Base-by-base conservation (phyloP, 1,140 invertebrate species). In the Ostrea edulis region DNA sequence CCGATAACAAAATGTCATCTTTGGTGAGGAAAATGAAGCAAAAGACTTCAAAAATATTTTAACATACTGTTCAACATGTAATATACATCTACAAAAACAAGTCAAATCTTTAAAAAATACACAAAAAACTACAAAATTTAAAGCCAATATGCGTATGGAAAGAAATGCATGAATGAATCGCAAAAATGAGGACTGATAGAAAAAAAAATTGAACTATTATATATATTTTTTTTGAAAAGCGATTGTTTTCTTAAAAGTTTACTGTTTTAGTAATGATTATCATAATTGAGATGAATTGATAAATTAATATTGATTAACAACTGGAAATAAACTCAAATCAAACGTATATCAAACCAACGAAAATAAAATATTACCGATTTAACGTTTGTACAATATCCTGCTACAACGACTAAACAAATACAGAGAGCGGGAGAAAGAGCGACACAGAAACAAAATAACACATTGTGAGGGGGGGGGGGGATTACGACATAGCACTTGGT, bases 21-120 rank as follows among this genome's bases (percentile, higher is more conserved):
- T 77, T 77, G 68, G 68, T 77, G 68, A 77, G 29, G 20, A 11
- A 22, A 83, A 20, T 17, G 44, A 83, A 83, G 53, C 82, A 83
- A 83, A 83, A 83, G 51, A 53, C 44, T 52, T 53, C 82, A 83
- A 83, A 44, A 52, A 83, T 35, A 52, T 81, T 81, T 51, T 35
- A 9, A 81, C 25, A 81, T 44, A 44, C 5, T 44, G 35, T 44
- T 25, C 11, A 83, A 83, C 82, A 83, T 14, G 8, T 44, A 17
- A 81, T n/a, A 51, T 9, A 20, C n/a, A 83, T 12, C 35, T 87
- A 54, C 82, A 65, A 87, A 54, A 65, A 44, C 86, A 62, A 20
- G 7, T 62, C 14, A 62, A n/a, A 2, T 2, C 14, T 20, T 20
- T n/a, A 62, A 62, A 62, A n/a, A 20, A n/a, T 62, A 62, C 14